phyloP scores from a whole-genome alignment of 2,888 invertebrate species.

The Cosmopolites sordidus region DNA sequence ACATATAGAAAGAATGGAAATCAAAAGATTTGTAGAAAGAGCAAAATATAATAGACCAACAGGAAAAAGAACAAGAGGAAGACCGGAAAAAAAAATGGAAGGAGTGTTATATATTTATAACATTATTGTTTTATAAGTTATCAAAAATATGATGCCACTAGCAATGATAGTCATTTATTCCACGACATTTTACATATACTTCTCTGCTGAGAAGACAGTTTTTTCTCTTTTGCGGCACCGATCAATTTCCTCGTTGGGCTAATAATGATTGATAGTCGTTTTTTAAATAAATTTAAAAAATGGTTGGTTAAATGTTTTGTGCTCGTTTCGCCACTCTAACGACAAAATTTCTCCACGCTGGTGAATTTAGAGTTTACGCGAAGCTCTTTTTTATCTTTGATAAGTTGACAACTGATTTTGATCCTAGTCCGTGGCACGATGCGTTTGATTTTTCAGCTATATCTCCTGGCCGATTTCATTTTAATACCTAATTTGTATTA shows the following conservation, averaged over 20 bases:
- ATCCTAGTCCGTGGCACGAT: not conserved
- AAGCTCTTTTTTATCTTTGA: not conserved
- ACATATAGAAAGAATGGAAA: no score
- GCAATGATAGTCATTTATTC: no score
- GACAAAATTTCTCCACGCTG: no score
- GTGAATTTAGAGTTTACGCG: not conserved
- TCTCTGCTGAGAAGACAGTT: not conserved
- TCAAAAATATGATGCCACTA: no score
- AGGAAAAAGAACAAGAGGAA: no score
- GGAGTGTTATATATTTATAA: no score
- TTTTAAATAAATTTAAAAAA: not conserved
- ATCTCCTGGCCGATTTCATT: not conserved
- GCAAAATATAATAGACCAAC: no score
- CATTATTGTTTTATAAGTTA: no score
- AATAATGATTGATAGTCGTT: not conserved
- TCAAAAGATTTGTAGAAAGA: no score
- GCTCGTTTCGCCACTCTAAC: not conserved
- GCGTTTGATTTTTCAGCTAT: not conserved
- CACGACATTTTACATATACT: not conserved
- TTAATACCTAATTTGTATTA: no score
- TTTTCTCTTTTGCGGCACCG: constrained; percentile 1
- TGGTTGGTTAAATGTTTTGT: not conserved
- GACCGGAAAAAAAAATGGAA: no score
- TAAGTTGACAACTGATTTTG: not conserved
- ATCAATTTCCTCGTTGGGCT: not conserved